Evolutionary conservation across 2,113 vertebrate species (phyloP), one percentile per base, ranked within the genome.

Genomic region (Prochilodus magdalenae): DNA sequence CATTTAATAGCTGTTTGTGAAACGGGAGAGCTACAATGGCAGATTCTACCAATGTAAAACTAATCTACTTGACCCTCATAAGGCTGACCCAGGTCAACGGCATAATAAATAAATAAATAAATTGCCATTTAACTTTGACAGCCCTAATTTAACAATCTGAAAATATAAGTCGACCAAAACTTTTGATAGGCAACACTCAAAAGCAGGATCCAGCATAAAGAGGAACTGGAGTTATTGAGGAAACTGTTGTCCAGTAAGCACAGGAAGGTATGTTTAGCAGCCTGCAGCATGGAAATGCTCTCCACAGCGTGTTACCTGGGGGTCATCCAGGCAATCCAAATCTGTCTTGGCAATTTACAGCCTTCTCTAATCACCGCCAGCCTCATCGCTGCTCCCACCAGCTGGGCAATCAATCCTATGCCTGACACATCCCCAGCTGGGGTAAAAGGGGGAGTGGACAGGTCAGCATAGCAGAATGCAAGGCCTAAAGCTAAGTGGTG

Each of bases 281-380:
- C 49, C 24, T n/a, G 49, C 11, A 79, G 24, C 27, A 24, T 33
- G 36, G 26, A 60, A 80, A 70, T 73, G 55, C 40, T 74, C 51
- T 65, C 55, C 13, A 4, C 27, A 70, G 55, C 26, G 67, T 69
- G 26, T 66, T 69, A 83, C 80, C 77, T 65, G 30, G 55, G 77
- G 81, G 84, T 83, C 81, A 76, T 33, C 30, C 14, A 27, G 24
- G 63, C 51, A 71, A 75, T 80, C 60, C 57, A 69, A 49, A 72
- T 76, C 66, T 83, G 84, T 80, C 59, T 71, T 57, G 66, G 73
- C 77, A 53, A 83, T 86, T 76, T 76, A 83, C 51, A 7, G 70
- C 66, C 69, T 20, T 4, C 12, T 12, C 73, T 76, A 77, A 80
- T 82, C 66, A 73, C 77, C 57, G 16, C 26, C 76, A 18, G 44